Base-by-base conservation (phyloP, 2,888 invertebrate genomes). In the Colostygia pectinataria region DNA sequence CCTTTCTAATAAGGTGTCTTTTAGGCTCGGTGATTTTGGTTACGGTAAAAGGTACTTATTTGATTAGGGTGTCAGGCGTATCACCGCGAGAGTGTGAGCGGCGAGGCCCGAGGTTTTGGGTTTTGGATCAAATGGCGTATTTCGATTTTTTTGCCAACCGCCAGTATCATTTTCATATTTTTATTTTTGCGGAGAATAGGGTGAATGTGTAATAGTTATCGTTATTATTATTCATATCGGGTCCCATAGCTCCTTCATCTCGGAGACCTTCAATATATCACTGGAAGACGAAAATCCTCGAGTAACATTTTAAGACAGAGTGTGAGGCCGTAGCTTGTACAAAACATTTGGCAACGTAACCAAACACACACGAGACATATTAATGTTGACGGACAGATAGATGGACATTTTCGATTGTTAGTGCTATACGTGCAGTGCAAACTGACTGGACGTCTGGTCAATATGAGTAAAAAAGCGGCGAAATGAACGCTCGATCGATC, bases 1-100 rank as follows among this genome's bases (percentile, higher is more conserved):
- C 32, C 51, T 48, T 50, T 25, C 25, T 1, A 2, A 20, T 65
- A 78, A 59, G 68, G 75, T 60, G 52, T 53, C 57, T 46, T 74
- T 79, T 31, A 50, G 41, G 8, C 57, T 57, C 18, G 3, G 4
- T 28, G 12, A 41, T 55, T 54, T 57, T 48, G 63, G 72, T 77
- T 77, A 80, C 84, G 79, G 87, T 86, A 86, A 87, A 88, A 88
- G 89, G 89, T 89, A 89, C 87, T 90, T 90, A 89, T 90, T 90
- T 89, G 89, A 90, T 90, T 90, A 89, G 89, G 89, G 89, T 89
- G 89, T 88, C 89, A 88, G 86, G 77, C 86, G 86, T 88, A 89
- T 88, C 89, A 84, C 87, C 86, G 84, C 81, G 83, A 82, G 83
- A 80, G 88, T 87, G 84, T 84, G 84, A 83, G 85, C 81, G 78